These are phyloP conservation scores for Bombylius major DNA, from an alignment of 2,888 invertebrate genomes.

Conservation along the genomic window DNA sequence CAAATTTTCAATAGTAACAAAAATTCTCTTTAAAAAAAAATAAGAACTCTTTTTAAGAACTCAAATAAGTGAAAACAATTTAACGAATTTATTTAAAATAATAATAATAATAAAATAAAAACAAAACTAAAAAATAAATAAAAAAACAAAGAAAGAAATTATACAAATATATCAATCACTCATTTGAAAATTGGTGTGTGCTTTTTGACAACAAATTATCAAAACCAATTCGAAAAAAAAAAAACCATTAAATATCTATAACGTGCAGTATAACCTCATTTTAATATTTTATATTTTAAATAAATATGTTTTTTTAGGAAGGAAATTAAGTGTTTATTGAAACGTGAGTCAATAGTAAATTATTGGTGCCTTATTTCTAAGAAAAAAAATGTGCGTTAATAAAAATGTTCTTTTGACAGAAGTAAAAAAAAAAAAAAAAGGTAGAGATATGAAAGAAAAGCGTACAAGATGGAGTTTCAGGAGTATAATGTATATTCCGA, in stretches of 20 bases:
- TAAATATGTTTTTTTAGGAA: too few relatives aligned
- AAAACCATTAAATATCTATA: not conserved
- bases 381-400: too few relatives aligned
- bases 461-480: too few relatives aligned
- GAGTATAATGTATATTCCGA: too few relatives aligned
- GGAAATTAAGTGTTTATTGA: too few relatives aligned
- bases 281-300: too few relatives aligned
- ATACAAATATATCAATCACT: slow-evolving; percentile 10
- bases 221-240: not conserved
- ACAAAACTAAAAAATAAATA: slow-evolving; percentile 7
- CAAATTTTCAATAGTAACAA: slow-evolving; percentile 4
- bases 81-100: not conserved
- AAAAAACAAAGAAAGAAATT: slow-evolving; percentile 11
- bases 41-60: too few relatives aligned
- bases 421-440: too few relatives aligned
- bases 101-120: slow-evolving; percentile 2
- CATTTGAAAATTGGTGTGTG: slow-evolving; percentile 9
- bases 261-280: slow-evolving; percentile 11
- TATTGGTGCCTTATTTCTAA: too few relatives aligned
- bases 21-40: slow-evolving; percentile 2
- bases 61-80: not conserved
- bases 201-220: slow-evolving; percentile 6
- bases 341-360: too few relatives aligned
- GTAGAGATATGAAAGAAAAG: too few relatives aligned
- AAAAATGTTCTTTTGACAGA: too few relatives aligned